Percentiles rank a stretch among this genome's conserved stretches.
These are phyloP conservation scores for Isaurus tuberculatus DNA, from an alignment of 92 coral and sea anemone species.

Conservation along the genomic window DNA sequence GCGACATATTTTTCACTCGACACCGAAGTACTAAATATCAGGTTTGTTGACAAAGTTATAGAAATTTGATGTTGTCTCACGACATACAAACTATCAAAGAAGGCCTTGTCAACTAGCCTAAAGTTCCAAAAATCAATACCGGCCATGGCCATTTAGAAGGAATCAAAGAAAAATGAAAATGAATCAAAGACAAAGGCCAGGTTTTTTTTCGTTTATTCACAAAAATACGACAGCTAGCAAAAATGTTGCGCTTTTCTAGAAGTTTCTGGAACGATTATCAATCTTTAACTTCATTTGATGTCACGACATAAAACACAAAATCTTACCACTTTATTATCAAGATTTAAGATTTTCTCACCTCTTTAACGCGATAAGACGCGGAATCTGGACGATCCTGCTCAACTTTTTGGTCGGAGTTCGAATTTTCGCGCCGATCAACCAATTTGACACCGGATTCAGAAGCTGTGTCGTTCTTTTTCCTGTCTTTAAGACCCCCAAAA, in stretches of 20 bases:
- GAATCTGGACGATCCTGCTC: constrained; percentile 15
- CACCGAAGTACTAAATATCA: no score
- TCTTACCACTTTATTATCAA: background rate
- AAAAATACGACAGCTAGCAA: no score
- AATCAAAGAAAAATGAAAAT: no score
- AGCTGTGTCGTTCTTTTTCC: constrained; percentile 26
- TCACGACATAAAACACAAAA: background rate
- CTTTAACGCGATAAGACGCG: constrained; percentile 27
- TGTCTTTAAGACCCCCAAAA: constrained; percentile 23
- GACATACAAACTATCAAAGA: no score
- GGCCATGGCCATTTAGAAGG: no score
- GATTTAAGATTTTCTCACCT: constrained; percentile 23
- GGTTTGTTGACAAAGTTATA: no score
- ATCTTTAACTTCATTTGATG: background rate
- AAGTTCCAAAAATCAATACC: no score
- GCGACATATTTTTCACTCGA: no score
- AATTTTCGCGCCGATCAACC: constrained; percentile 26
- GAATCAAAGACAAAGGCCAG: no score
- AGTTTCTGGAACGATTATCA: background rate
- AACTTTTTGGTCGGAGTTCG: background rate
- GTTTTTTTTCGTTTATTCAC: no score
- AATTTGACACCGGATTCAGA: constrained; percentile 27
- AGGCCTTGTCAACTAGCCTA: no score
- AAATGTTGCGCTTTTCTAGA: background rate
- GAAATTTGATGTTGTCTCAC: no score